phyloP scores from a whole-genome alignment of 1,140 invertebrate genomes.

The Trichomalopsis sarcophagae region DNA sequence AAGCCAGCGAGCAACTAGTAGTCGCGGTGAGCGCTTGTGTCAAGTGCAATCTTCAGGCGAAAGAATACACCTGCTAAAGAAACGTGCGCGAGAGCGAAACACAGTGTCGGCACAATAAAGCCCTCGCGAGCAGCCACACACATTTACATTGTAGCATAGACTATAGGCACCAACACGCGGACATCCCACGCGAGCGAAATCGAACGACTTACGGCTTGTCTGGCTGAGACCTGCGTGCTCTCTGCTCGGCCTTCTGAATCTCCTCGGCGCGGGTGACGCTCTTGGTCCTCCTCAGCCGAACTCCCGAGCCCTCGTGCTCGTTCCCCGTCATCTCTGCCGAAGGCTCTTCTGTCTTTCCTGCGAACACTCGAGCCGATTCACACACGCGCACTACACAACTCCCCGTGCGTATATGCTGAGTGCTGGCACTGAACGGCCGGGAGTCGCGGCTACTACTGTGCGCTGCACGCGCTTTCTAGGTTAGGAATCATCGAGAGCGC shows the following conservation, averaged over 20 bases:
- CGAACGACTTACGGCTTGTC: conserved; percentile 88
- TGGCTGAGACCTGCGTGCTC: conserved; percentile 85
- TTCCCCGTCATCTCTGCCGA: conserved; percentile 47
- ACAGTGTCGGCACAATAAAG: no score
- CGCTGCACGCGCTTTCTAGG: conserved; percentile 9
- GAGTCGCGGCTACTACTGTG: neutral
- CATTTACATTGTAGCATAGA: neutral
- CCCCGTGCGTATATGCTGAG: no score
- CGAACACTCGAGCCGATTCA: neutral
- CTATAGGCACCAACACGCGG: neutral
- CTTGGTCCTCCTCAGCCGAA: conserved; percentile 84
- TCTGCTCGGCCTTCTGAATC: conserved; percentile 86
- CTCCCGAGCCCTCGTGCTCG: conserved; percentile 65
- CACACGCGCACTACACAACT: conserved; percentile 3
- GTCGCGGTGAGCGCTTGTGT: neutral
- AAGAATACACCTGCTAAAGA: neutral
- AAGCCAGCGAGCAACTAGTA: neutral
- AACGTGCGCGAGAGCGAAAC: neutral
- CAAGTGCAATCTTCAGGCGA: neutral
- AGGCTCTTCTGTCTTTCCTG: neutral
- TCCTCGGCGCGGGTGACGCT: conserved; percentile 92
- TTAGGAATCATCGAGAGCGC: conserved; percentile 13
- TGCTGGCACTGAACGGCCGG: neutral
- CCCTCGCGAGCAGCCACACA: neutral
- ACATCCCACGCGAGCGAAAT: neutral